These are phyloP conservation scores for Hirtodrosophila histrioides DNA, from an alignment of 2,888 invertebrate genomes.

Conservation along the genomic window DNA sequence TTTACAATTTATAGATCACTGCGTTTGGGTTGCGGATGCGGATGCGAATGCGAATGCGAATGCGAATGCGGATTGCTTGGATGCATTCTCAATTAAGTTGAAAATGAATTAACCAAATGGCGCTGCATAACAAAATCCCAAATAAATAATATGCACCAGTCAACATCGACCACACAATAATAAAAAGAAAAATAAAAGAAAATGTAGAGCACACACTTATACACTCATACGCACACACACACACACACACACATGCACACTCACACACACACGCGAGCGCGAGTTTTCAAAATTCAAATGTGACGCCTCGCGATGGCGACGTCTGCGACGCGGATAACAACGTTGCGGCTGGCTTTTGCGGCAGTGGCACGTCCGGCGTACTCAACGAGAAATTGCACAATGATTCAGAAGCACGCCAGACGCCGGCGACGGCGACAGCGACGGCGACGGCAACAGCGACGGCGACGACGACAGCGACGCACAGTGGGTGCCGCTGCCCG, in stretches of 20 bases:
- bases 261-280: slow-evolving; percentile 8
- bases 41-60: background rate
- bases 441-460: slow-evolving; percentile 13
- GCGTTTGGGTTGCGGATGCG: background rate
- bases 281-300: slow-evolving; percentile 18
- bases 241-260: background rate
- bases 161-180: slow-evolving; percentile 33
- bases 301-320: slow-evolving; percentile 11
- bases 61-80: slow-evolving; percentile 7
- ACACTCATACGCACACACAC: slow-evolving; percentile 1
- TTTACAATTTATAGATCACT: background rate
- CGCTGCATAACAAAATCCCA: slow-evolving; percentile 35
- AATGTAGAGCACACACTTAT: slow-evolving; percentile 53
- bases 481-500: no score
- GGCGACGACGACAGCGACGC: no score
- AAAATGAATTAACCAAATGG: slow-evolving; percentile 10
- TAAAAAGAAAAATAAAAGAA: slow-evolving; percentile 51
- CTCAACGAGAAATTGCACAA: slow-evolving; percentile 74
- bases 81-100: slow-evolving; percentile 23
- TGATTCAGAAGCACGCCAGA: slow-evolving; percentile 63
- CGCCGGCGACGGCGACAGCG: slow-evolving; percentile 33
- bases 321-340: slow-evolving; percentile 9
- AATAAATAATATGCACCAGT: slow-evolving; percentile 29
- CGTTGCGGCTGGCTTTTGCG: slow-evolving; percentile 11
- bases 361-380: slow-evolving; percentile 63